phyloP scores from a whole-genome alignment of 2,888 invertebrate species.

The Asteroscopus sphinx region DNA sequence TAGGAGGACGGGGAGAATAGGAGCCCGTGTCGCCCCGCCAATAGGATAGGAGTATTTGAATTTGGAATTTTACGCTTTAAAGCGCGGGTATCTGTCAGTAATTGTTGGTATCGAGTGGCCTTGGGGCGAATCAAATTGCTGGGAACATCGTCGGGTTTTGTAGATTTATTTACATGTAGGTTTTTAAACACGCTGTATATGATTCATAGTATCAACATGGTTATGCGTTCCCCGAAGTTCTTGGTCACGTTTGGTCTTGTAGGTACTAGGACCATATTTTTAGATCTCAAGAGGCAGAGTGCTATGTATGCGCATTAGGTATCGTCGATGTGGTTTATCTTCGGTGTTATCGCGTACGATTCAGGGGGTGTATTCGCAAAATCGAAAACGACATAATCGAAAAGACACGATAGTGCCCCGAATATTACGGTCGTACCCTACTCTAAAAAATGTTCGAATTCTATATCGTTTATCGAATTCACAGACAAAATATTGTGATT shows the following conservation, averaged over 20 bases:
- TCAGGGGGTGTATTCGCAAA: too few relatives aligned
- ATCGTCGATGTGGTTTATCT: neutral
- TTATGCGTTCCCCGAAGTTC: neutral
- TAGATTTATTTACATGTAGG: conserved; percentile 35
- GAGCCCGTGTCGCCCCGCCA: conserved; percentile 66
- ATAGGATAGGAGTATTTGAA: conserved; percentile 74
- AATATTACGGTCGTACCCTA: too few relatives aligned
- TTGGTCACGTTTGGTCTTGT: neutral
- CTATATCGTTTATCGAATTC: too few relatives aligned
- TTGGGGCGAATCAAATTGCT: conserved; percentile 62
- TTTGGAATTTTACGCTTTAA: conserved; percentile 76
- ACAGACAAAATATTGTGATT: too few relatives aligned
- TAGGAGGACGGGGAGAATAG: conserved; percentile 63
- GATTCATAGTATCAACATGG: neutral
- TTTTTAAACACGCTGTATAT: conserved; percentile 1
- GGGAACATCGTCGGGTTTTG: conserved; percentile 29
- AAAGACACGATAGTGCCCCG: too few relatives aligned
- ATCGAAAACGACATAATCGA: too few relatives aligned
- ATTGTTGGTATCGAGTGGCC: conserved; percentile 67
- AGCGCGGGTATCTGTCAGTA: conserved; percentile 62
- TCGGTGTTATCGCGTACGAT: neutral
- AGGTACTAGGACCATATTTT: neutral
- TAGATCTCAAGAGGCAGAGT: neutral
- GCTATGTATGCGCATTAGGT: neutral
- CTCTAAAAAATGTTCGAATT: too few relatives aligned